Conservation (phyloP, 1,140 invertebrate species). For the Colletes gigas region DNA sequence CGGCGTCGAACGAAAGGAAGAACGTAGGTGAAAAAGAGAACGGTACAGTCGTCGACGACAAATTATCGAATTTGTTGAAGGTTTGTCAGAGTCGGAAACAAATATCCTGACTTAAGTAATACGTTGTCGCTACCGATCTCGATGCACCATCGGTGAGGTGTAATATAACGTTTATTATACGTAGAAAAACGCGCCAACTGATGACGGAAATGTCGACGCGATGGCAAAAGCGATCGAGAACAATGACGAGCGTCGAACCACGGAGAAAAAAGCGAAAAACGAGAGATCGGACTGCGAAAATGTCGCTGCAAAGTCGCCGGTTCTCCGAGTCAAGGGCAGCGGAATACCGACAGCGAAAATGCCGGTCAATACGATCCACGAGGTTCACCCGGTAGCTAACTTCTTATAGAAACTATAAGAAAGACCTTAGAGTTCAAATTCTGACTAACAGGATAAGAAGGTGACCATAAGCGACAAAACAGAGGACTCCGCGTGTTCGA, state of each 20-base stretch:
- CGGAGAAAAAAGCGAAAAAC: not conserved
- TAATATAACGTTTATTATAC: not conserved
- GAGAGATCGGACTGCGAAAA: not conserved
- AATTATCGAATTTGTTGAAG: not conserved
- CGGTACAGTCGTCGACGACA: not conserved
- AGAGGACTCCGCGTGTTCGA: not conserved
- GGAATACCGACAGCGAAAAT: slow-evolving; percentile 52
- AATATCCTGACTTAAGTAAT: no score
- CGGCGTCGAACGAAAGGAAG: not conserved
- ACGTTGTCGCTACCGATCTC: no score
- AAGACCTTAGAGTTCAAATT: not conserved
- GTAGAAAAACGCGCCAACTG: slow-evolving; percentile 5
- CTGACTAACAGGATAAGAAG: slow-evolving; percentile 7
- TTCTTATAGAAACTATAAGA: not conserved
- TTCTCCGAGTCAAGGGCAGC: slow-evolving; percentile 28
- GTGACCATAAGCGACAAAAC: not conserved
- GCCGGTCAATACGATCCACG: not conserved
- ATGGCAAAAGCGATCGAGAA: not conserved
- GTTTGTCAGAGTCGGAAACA: not conserved
- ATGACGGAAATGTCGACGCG: not conserved
- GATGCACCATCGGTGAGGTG: no score
- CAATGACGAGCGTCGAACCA: not conserved
- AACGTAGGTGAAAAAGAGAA: slow-evolving; percentile 1
- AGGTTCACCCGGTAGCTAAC: slow-evolving; percentile 22
- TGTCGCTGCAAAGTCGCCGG: not conserved